Evolutionary conservation across 1,140 invertebrate genomes (phyloP).

Genomic region (Brachionus rotundiformis): DNA sequence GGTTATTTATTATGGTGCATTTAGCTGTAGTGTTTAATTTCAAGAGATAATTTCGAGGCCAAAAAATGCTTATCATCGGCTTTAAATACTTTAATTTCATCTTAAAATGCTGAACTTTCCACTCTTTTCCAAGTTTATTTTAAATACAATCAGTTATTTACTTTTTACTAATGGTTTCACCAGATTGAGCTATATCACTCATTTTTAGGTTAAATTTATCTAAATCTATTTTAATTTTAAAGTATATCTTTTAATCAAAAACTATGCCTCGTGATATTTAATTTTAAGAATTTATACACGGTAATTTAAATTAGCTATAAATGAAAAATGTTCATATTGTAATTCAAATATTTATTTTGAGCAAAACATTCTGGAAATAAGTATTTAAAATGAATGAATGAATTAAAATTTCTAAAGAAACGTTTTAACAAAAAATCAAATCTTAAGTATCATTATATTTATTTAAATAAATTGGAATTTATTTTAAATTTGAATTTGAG

Average conservation of each 20-base stretch:
- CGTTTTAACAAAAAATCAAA: background rate
- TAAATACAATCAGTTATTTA: background rate
- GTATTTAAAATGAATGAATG: background rate
- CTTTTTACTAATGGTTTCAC: conserved; percentile 33
- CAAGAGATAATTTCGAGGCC: background rate
- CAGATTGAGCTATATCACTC: background rate
- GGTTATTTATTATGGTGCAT: background rate
- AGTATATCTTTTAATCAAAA: background rate
- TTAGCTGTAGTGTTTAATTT: background rate
- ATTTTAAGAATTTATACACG: background rate
- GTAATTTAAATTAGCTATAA: background rate
- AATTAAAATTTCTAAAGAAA: background rate
- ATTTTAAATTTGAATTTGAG: no score
- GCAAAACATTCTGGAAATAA: conserved; percentile 24
- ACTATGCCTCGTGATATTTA: background rate
- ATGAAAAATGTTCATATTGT: background rate
- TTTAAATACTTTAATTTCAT: background rate
- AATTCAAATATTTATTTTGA: background rate
- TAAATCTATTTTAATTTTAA: background rate
- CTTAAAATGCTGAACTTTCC: background rate
- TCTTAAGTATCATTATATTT: no score
- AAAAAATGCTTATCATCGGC: background rate
- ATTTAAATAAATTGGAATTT: no score
- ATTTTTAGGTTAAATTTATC: conserved; percentile 19
- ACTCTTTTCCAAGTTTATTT: background rate